Base-by-base conservation (phyloP, 2,797 vertebrate species). In the Syngnathus acus region DNA sequence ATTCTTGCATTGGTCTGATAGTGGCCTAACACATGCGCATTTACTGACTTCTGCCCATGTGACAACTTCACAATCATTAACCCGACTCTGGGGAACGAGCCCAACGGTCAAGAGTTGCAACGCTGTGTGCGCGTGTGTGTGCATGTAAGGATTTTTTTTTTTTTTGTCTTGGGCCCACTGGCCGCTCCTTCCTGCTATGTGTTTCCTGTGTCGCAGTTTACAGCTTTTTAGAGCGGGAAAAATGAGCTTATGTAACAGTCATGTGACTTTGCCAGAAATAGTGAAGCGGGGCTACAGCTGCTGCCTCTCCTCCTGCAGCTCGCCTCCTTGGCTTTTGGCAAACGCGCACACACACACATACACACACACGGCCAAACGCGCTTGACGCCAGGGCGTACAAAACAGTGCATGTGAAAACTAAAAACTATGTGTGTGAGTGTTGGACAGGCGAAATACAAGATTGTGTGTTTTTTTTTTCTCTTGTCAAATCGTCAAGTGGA, bases 181-280 rank as follows among this genome's bases (percentile, higher is more conserved):
- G 8, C 50, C 9, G 50, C 76, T 73, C 78, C 73, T 45, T 82
- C 78, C 82, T 82, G 79, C 54, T 76, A 91, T 93, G 92, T 92
- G 83, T 93, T 95, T 94, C 94, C 94, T 94, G 94, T 94, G 93
- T 95, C 92, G 94, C 94, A 94, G 85, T 87, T 92, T 94, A 94
- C 94, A 93, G 94, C 94, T 97, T 97, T 94, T 93, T 93, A 92
- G 94, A 96, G 94, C 95, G 94, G 89, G 94, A 96, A 93, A 95
- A 95, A 95, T 95, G 93, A 92, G 94, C 94, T 98, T 98, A 98
- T 96, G 94, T 97, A 98, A 98, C 92, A 90, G 93, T 94, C 95
- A 97, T 93, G 94, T 98, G 95, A 97, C 93, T 93, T 87, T 90
- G 94, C 94, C 94, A 92, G 94, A 96, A 98, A 98, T 97, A 98